Conservation (phyloP, 2,797 vertebrate genomes). For the Kryptolebias ocellatus region DNA sequence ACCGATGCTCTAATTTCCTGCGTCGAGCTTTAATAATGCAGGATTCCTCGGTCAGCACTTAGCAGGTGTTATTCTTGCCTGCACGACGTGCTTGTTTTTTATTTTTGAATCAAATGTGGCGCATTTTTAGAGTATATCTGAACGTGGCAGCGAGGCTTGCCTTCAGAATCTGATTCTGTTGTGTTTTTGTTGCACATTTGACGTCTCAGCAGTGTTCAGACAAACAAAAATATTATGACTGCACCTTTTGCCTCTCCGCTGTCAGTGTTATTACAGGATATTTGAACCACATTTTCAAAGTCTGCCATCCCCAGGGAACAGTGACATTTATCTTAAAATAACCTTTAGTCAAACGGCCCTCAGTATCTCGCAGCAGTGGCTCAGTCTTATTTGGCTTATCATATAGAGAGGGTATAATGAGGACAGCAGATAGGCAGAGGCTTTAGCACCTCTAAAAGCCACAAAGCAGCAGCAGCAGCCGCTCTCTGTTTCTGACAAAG, state of each 20-base stretch:
- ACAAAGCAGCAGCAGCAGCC: slow-evolving; percentile 31
- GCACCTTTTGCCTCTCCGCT: slow-evolving; percentile 14
- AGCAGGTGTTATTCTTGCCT: slow-evolving; percentile 62
- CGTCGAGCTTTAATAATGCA: slow-evolving; percentile 44
- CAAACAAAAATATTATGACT: slow-evolving; percentile 5
- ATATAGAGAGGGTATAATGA: slow-evolving; percentile 69
- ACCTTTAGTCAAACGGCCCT: slow-evolving; percentile 61
- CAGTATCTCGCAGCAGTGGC: slow-evolving; percentile 50
- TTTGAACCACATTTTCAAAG: slow-evolving; percentile 43
- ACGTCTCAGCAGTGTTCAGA: slow-evolving; percentile 18
- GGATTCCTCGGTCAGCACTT: slow-evolving; percentile 41
- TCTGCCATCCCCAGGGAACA: slow-evolving; percentile 27
- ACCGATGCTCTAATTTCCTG: slow-evolving; percentile 67
- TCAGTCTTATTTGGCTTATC: slow-evolving; percentile 68
- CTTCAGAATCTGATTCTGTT: slow-evolving; percentile 24
- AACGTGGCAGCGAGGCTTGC: slow-evolving; percentile 12
- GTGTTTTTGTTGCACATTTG: slow-evolving; percentile 28
- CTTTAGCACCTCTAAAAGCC: slow-evolving; percentile 50
- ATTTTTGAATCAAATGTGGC: slow-evolving; percentile 56
- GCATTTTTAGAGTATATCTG: slow-evolving; percentile 46
- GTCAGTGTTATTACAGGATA: slow-evolving; percentile 14
- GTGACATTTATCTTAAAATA: slow-evolving; percentile 66
- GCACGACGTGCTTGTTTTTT: slow-evolving; percentile 52
- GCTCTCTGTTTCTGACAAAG: slow-evolving; percentile 35
- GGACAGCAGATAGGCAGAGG: slow-evolving; percentile 48